Conservation (phyloP, 2,888 invertebrate species). For the Perdita meconis region DNA sequence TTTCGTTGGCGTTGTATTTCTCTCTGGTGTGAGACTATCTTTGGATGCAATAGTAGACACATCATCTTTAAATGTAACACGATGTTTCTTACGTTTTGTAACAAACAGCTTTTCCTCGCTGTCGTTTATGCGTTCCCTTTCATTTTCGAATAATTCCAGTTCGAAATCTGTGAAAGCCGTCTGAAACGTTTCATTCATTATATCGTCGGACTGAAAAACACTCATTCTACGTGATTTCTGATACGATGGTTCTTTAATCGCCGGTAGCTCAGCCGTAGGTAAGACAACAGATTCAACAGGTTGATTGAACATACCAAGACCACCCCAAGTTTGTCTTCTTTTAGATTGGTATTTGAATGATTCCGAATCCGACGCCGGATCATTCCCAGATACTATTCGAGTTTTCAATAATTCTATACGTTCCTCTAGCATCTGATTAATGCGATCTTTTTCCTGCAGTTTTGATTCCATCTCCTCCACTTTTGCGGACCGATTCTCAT, state of each 20-base stretch:
- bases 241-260: slow-evolving; percentile 71
- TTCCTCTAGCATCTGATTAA: slow-evolving; percentile 77
- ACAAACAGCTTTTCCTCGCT: slow-evolving; percentile 52
- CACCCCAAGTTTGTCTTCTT: slow-evolving; percentile 81
- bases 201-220: slow-evolving; percentile 70
- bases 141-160: slow-evolving; percentile 80
- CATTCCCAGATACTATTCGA: slow-evolving; percentile 75
- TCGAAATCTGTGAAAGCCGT: slow-evolving; percentile 82
- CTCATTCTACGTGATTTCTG: slow-evolving; percentile 62
- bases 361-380: slow-evolving; percentile 45
- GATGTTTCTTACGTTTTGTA: slow-evolving; percentile 51
- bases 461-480: slow-evolving; percentile 76
- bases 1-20: slow-evolving; percentile 50
- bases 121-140: slow-evolving; percentile 63
- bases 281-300: slow-evolving; percentile 37
- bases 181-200: slow-evolving; percentile 71
- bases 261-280: slow-evolving; percentile 52
- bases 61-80: slow-evolving; percentile 57
- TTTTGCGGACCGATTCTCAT: slow-evolving; percentile 65
- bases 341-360: slow-evolving; percentile 67
- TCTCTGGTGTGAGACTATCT: slow-evolving; percentile 42
- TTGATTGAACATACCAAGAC: slow-evolving; percentile 66
- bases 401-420: slow-evolving; percentile 79
- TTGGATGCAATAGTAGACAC: slow-evolving; percentile 14
- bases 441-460: slow-evolving; percentile 76